Evolutionary conservation across 2,797 vertebrate genomes (phyloP).

Genomic region (Sebastes iracundus): DNA sequence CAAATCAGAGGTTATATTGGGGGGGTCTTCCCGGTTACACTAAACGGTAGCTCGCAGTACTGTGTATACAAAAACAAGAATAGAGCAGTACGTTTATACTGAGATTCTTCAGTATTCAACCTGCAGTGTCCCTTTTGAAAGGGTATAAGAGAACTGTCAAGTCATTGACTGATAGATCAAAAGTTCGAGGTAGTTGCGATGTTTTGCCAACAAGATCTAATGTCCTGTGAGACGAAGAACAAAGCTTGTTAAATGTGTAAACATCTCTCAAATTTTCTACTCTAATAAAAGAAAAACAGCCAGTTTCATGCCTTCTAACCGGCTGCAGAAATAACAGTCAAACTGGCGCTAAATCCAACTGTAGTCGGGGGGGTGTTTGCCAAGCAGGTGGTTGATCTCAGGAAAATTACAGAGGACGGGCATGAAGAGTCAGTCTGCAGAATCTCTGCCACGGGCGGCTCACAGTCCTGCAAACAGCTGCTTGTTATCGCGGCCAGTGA

Average conservation of each 20-base stretch:
- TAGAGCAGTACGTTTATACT: not conserved
- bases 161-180: too few species aligned
- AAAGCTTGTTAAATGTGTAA: not conserved
- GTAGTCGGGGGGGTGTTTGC: not conserved
- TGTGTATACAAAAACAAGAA: not conserved
- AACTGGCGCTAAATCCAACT: not conserved
- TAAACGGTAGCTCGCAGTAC: not conserved
- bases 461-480: not conserved
- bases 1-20: too few species aligned
- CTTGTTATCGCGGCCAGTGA: not conserved
- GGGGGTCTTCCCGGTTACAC: too few species aligned
- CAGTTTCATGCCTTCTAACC: not conserved
- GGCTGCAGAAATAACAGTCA: not conserved
- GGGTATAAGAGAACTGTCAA: too few species aligned
- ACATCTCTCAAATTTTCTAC: not conserved
- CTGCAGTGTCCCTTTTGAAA: too few species aligned
- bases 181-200: too few species aligned
- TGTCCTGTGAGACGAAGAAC: too few species aligned
- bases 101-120: not conserved
- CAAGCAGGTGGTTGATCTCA: not conserved
- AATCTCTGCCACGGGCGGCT: not conserved
- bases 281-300: not conserved
- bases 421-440: not conserved
- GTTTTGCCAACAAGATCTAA: too few species aligned
- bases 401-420: slow-evolving; percentile 9